A percentile compares a stretch with the other conserved stretches of the same genome.
Evolutionary conservation across 2,113 vertebrate species (phyloP).

Genomic region (Chascanopsetta lugubris): DNA sequence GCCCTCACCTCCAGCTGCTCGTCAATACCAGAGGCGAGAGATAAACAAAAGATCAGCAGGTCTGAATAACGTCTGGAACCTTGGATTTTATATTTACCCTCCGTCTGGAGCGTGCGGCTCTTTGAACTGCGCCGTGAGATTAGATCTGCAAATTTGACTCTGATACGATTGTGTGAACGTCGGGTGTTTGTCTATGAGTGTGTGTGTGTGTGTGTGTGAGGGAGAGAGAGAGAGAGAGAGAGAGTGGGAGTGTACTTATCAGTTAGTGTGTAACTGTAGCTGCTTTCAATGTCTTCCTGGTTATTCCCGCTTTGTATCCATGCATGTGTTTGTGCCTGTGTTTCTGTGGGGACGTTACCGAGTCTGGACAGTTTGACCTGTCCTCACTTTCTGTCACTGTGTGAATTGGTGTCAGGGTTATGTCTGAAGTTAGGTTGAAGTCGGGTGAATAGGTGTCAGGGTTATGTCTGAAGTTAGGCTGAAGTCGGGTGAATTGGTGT

Average conservation of each 20-base stretch:
- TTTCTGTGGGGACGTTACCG: background rate
- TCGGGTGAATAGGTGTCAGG: background rate
- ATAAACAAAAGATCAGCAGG: conserved; percentile 60
- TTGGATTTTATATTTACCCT: conserved; percentile 48
- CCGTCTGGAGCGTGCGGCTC: conserved; percentile 38
- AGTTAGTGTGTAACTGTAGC: conserved; percentile 15
- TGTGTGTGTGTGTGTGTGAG: background rate
- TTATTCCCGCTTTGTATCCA: background rate
- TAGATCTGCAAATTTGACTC: conserved; percentile 42
- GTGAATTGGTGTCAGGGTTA: background rate
- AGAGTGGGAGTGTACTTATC: background rate
- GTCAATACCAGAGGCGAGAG: conserved; percentile 56
- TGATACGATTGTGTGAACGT: conserved; percentile 34
- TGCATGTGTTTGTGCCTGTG: background rate
- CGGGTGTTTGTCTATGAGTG: conserved; percentile 4
- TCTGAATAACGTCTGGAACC: conserved; percentile 50
- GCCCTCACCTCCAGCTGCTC: conserved; percentile 33
- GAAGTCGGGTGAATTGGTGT: background rate
- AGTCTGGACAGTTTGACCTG: background rate
- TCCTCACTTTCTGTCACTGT: background rate
- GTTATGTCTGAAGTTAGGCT: background rate
- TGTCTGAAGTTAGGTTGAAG: background rate
- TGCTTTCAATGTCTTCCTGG: background rate
- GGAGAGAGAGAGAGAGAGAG: background rate
- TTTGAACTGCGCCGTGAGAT: conserved; percentile 53